phyloP scores from a whole-genome alignment of 1,140 invertebrate species.

The Drosophila varians region DNA sequence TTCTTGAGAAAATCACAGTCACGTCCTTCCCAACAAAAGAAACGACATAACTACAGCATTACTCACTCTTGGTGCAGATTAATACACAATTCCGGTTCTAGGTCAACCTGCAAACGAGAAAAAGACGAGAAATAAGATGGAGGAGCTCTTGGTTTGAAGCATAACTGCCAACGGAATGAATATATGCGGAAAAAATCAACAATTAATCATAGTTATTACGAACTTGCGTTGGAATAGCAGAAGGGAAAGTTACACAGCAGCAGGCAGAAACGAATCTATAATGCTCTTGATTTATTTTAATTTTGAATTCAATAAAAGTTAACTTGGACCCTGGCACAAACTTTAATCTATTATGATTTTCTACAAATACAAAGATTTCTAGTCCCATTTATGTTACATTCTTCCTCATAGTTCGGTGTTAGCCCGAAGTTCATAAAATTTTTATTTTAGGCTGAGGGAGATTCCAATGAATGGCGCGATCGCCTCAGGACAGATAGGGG shows the following conservation, averaged over 20 bases:
- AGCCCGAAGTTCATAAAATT: neutral
- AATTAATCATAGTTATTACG: constrained; percentile 56
- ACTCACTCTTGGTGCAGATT: constrained; percentile 92
- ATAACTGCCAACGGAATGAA: constrained; percentile 21
- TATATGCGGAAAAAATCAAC: constrained; percentile 44
- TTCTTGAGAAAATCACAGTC: constrained; percentile 21
- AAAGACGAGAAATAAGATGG: constrained; percentile 43
- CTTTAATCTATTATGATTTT: no score
- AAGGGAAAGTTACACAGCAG: constrained; percentile 43
- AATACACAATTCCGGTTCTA: constrained; percentile 90
- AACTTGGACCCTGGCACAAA: no score
- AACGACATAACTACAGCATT: constrained; percentile 62
- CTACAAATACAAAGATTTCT: no score
- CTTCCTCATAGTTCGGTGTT: constrained; percentile 4
- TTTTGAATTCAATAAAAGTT: no score
- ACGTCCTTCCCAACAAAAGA: constrained; percentile 32
- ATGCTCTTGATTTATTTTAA: constrained; percentile 10
- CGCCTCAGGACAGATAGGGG: constrained; percentile 6
- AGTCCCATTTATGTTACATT: neutral
- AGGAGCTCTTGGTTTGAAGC: constrained; percentile 11
- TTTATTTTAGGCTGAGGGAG: constrained; percentile 6
- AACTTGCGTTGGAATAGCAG: constrained; percentile 21
- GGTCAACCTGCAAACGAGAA: constrained; percentile 87
- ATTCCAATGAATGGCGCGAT: constrained; percentile 36
- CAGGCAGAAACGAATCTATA: constrained; percentile 1